These are phyloP conservation scores for Drosophila azteca DNA, from an alignment of 1,140 invertebrate genomes.

Conservation along the genomic window DNA sequence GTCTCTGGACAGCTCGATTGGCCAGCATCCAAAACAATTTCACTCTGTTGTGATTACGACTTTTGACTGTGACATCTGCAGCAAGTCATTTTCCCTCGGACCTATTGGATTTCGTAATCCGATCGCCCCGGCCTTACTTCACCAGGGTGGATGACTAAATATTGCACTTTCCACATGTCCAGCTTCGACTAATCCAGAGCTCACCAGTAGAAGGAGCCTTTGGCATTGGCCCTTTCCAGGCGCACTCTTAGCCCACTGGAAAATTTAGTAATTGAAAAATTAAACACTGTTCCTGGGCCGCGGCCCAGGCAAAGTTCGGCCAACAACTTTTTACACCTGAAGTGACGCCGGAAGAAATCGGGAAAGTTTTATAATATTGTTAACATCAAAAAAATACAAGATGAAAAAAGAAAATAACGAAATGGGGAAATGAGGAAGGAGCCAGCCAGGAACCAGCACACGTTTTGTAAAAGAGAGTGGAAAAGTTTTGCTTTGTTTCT, in stretches of 20 bases:
- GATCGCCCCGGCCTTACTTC: constrained; percentile 12
- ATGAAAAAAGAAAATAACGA: constrained; percentile 24
- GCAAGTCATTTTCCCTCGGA: not conserved
- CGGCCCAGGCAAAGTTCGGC: constrained; percentile 46
- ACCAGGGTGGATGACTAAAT: constrained; percentile 16
- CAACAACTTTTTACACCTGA: constrained; percentile 74
- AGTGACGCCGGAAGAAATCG: constrained; percentile 59
- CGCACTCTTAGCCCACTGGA: not conserved
- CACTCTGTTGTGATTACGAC: constrained; percentile 66
- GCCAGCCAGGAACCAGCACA: not conserved
- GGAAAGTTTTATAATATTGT: constrained; percentile 77
- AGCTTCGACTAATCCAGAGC: constrained; percentile 17
- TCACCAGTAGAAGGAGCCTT: constrained; percentile 9
- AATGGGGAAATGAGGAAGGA: not conserved
- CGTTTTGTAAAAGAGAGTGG: constrained; percentile 40
- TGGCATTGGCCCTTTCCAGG: not conserved
- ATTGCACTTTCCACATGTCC: constrained; percentile 1
- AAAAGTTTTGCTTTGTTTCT: constrained; percentile 71
- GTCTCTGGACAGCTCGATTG: constrained; percentile 26
- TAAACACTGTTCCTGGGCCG: constrained; percentile 45
- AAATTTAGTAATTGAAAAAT: constrained; percentile 68
- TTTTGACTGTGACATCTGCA: constrained; percentile 48
- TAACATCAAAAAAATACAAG: constrained; percentile 56
- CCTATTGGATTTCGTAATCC: constrained; percentile 47
- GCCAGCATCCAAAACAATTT: constrained; percentile 79